Evolutionary conservation across 2,888 invertebrate genomes (phyloP).

Genomic region (Drosophila nigricruria): DNA sequence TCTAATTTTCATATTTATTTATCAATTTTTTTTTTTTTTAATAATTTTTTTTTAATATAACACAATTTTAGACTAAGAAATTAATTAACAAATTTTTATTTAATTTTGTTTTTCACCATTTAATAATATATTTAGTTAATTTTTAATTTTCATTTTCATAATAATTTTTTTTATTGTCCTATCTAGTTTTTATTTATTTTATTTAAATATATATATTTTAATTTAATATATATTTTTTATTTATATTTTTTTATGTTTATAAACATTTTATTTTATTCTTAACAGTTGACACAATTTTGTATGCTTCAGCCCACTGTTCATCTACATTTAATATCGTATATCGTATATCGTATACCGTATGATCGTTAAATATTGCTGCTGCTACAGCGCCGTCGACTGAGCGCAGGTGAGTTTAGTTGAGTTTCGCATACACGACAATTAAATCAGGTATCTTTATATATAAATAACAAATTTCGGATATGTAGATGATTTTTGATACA

Average conservation of each 20-base stretch:
- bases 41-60: no score
- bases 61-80: no score
- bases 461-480: neutral
- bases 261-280: neutral
- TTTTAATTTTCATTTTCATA: no score
- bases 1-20: neutral
- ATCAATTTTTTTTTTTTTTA: no score
- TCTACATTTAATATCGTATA: constrained; percentile 24
- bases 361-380: constrained; percentile 35
- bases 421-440: constrained; percentile 10
- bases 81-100: no score
- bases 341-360: constrained; percentile 28
- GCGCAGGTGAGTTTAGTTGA: constrained; percentile 25
- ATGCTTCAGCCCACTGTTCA: constrained; percentile 12
- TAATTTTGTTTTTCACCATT: no score
- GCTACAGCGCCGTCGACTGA: constrained; percentile 8
- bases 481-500: neutral
- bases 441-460: neutral
- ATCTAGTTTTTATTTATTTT: neutral
- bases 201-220: neutral
- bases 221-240: neutral
- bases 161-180: no score
- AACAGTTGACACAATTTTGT: neutral
- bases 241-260: neutral
- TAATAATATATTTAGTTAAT: no score